A percentile compares a stretch with the other conserved stretches of the same genome.
These are phyloP conservation scores for Echinarachnius parma DNA, from an alignment of 53 echinoderm and acorn worm genomes.

Conservation along the genomic window DNA sequence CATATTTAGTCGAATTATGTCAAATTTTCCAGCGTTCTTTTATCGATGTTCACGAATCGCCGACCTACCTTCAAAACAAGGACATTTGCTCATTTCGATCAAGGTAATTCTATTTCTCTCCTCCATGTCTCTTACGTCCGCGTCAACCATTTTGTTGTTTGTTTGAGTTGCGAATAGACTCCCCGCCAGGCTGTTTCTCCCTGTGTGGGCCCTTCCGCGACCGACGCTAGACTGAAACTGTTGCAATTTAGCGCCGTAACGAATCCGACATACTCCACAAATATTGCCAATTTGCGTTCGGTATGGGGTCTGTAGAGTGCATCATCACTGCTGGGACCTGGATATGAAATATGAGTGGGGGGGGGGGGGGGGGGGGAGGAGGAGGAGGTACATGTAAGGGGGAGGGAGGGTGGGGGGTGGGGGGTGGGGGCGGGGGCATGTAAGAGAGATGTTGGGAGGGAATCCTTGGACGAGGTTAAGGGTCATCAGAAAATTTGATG, in stretches of 20 bases:
- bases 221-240: conserved; percentile 30
- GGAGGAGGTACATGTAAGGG: neutral
- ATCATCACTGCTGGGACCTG: neutral
- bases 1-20: no score
- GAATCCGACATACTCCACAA: conserved; percentile 47
- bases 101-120: no score
- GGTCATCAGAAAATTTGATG: no score
- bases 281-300: conserved; percentile 48
- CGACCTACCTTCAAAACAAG: no score
- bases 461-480: no score
- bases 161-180: conserved; percentile 13
- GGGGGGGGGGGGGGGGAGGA: neutral
- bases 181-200: conserved; percentile 19
- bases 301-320: conserved; percentile 31
- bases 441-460: no score
- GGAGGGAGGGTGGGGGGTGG: conserved; percentile 4
- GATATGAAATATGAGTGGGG: neutral
- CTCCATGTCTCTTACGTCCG: no score
- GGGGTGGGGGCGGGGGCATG: neutral
- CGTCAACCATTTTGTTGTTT: no score
- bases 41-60: no score
- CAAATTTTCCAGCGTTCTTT: no score
- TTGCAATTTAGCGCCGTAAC: conserved; percentile 46
- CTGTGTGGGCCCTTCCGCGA: conserved; percentile 42
- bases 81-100: no score